These are phyloP conservation scores for Trachymyrmex septentrionalis DNA, from an alignment of 1,140 invertebrate species.

Conservation along the genomic window DNA sequence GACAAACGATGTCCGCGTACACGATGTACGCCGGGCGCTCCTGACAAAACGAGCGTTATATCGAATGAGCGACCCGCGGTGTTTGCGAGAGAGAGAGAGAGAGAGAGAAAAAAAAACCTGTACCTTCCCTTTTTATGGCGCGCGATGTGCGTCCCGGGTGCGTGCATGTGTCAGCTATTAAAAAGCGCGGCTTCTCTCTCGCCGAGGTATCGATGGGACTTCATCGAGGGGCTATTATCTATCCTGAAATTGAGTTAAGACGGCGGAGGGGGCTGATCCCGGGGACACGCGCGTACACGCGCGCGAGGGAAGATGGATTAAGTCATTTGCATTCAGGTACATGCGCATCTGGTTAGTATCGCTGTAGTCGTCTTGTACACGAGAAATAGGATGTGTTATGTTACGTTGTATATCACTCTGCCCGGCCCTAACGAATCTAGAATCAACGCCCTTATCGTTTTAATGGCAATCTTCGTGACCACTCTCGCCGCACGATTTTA, in stretches of 20 bases:
- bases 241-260: conserved; percentile 52
- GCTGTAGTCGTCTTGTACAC: conserved; percentile 36
- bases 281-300: not conserved
- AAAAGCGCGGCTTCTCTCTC: not conserved
- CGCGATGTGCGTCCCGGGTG: not conserved
- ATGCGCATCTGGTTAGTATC: conserved; percentile 37
- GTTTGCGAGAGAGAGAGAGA: conserved; percentile 46
- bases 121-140: not conserved
- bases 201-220: conserved; percentile 44
- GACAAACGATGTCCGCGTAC: conserved; percentile 80
- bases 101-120: too few relatives aligned
- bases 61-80: conserved; percentile 65
- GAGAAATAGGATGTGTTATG: conserved; percentile 21
- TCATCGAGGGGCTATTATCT: conserved; percentile 44
- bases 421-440: not conserved
- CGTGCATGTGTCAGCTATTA: conserved; percentile 1
- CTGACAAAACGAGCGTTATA: conserved; percentile 81
- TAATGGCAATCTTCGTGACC: not conserved
- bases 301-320: conserved; percentile 48
- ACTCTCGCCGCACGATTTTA: not conserved
- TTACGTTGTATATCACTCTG: not conserved
- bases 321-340: conserved; percentile 59
- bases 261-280: not conserved
- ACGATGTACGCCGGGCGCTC: conserved; percentile 65
- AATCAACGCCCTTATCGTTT: not conserved